Conservation (phyloP, 35 echinoderm and acorn worm genomes). For the Ptychodera flava region DNA sequence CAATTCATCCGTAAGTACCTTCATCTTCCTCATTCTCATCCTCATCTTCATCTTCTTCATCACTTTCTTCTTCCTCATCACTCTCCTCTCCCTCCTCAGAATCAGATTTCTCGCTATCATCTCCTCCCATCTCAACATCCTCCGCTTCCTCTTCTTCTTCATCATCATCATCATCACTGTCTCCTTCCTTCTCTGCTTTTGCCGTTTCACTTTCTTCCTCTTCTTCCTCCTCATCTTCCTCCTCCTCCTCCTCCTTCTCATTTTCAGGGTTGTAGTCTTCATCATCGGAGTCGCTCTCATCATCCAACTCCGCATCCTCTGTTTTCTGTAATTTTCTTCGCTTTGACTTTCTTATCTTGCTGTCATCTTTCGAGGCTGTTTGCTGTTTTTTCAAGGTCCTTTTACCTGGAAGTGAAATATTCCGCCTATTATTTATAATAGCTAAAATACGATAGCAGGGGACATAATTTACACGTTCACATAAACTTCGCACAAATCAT, state of each 20-base stretch:
- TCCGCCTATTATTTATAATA: too few species aligned
- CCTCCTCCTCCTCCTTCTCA: not conserved
- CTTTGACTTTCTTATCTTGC: not conserved
- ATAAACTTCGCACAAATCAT: too few species aligned
- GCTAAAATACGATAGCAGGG: too few species aligned
- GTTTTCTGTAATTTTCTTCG: not conserved
- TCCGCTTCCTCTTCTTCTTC: constrained; percentile 29
- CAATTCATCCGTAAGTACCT: too few species aligned
- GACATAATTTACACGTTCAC: too few species aligned
- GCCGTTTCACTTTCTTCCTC: not conserved
- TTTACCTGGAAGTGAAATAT: too few species aligned
- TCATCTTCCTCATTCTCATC: not conserved
- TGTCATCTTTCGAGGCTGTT: not conserved
- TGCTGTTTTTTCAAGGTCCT: not conserved
- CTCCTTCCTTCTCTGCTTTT: not conserved
- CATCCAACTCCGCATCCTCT: not conserved
- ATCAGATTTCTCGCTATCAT: constrained; percentile 7
- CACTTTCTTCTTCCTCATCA: not conserved
- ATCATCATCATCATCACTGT: constrained; percentile 15
- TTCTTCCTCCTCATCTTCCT: constrained; percentile 25
- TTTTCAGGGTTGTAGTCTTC: constrained; percentile 21
- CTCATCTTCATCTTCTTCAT: not conserved
- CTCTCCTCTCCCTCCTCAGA: constrained; percentile 17
- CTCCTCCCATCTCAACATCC: constrained; percentile 12
- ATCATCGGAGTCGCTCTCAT: constrained; percentile 26